phyloP scores from a whole-genome alignment of 2,888 invertebrate genomes.

The Apamea anceps region DNA sequence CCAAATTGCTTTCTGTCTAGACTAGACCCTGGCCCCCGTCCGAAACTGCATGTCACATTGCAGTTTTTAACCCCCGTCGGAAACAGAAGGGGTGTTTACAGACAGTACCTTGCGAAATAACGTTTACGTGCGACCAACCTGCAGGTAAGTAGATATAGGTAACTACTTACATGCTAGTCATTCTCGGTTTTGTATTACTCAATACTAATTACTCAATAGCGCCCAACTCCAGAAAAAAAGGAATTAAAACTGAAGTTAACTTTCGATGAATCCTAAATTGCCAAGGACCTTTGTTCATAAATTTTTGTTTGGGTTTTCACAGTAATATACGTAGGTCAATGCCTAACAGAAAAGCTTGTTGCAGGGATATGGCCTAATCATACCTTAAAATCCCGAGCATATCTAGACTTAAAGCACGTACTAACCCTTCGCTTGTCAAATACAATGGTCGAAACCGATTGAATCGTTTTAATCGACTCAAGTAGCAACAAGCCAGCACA shows the following conservation, averaged over 20 bases:
- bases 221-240: neutral
- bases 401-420: slow-evolving; percentile 65
- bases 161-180: neutral
- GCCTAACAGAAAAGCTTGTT: slow-evolving; percentile 27
- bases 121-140: neutral
- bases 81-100: neutral
- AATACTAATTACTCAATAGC: neutral
- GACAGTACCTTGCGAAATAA: neutral
- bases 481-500: slow-evolving; percentile 65
- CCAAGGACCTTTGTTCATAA: neutral
- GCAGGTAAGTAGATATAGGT: neutral
- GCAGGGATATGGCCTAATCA: slow-evolving; percentile 55
- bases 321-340: slow-evolving; percentile 44
- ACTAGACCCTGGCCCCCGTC: neutral
- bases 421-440: slow-evolving; percentile 66
- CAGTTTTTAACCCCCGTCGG: neutral
- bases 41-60: neutral
- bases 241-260: neutral
- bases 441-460: slow-evolving; percentile 61
- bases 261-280: neutral
- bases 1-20: slow-evolving; percentile 26
- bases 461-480: slow-evolving; percentile 60
- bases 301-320: slow-evolving; percentile 39
- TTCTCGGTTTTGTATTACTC: neutral
- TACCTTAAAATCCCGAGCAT: slow-evolving; percentile 58